Evolutionary conservation across 92 coral and sea anemone genomes (phyloP), one percentile per base, ranked within the genome.

Genomic region (Parazoanthus atlanticus): DNA sequence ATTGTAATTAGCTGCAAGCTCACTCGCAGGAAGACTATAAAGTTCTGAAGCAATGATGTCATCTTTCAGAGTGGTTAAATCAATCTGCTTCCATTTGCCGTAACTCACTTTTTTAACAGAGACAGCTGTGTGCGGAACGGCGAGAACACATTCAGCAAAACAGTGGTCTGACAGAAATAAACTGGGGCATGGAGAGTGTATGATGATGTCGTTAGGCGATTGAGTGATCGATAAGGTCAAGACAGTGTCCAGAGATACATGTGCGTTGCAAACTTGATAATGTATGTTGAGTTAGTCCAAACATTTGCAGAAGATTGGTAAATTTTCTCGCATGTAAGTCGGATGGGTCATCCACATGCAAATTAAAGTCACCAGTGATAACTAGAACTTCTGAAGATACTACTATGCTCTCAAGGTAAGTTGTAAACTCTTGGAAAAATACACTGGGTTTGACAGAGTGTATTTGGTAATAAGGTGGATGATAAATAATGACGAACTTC

Each of bases 231-330:
- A 6, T 43, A 43, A 43, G 49, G 49, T 43, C 49, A 43, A 43
- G 49, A 10, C 80, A 86, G 80, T 89, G 89, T 40, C 86, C 89
- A 84, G 91, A 84, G 78, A 6, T 38, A 38, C 43, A 36, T 76
- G 88, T 89, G 89, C 28, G 91, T 84, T 34, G 91, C 89, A 84
- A 89, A 84, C 30, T n/a, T n/a, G n/a, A n/a, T n/a, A n/a, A n/a
- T n/a, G n/a, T n/a, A 67, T 89, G 89, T 54, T 89, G 89, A 34
- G 34, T 38, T 29, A 76, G 85, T 69, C 89, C 92, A 73, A 89
- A 85, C 25, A 85, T 89, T 46, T 89, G 34, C 25, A 83, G 77
- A 4, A 89, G 80, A 11, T 89, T 82, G 47, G 89, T 29, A 54
- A 89, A 46, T 43, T 46, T 88, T 47, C 41, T 47, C 8, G 83